Evolutionary conservation across 2,797 vertebrate genomes (phyloP).

Genomic region (Neosalanx taihuensis): DNA sequence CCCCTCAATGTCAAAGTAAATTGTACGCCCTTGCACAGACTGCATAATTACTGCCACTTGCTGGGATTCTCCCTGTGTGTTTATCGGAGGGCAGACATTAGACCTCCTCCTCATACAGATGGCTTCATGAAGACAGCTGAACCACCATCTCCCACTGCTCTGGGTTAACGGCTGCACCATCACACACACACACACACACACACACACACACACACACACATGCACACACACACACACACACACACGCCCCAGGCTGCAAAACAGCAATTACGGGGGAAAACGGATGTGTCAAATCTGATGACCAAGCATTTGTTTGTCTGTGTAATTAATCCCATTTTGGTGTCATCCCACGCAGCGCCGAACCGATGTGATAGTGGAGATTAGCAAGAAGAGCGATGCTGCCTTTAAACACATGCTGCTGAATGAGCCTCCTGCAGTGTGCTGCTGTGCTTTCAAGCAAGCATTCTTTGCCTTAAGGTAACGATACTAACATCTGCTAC

Average conservation of each 20-base stretch:
- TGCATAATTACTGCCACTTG: conserved; percentile 21
- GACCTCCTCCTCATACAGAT: conserved; percentile 30
- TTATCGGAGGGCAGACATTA: conserved; percentile 21
- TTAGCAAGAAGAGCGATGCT: neutral
- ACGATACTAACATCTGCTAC: neutral
- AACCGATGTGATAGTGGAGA: neutral
- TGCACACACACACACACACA: neutral
- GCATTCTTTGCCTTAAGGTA: neutral
- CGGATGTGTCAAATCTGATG: conserved; percentile 40
- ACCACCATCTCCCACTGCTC: conserved; percentile 12
- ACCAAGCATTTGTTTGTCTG: conserved; percentile 43
- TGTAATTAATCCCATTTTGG: conserved; percentile 10
- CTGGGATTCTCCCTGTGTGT: conserved; percentile 13
- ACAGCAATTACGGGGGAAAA: conserved; percentile 53
- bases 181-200: too few species aligned
- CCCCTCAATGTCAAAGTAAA: neutral
- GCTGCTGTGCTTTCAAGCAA: conserved; percentile 24
- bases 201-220: too few species aligned
- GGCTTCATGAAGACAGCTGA: conserved; percentile 20
- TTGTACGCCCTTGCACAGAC: neutral
- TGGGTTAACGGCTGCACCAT: conserved; percentile 16
- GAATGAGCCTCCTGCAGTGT: conserved; percentile 20
- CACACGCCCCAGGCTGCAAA: conserved; percentile 41
- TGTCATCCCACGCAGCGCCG: neutral
- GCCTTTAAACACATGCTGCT: conserved; percentile 33